Evolutionary conservation across 2,113 vertebrate genomes (phyloP), one percentile per base, ranked within the genome.

Genomic region (Geothlypis trichas): DNA sequence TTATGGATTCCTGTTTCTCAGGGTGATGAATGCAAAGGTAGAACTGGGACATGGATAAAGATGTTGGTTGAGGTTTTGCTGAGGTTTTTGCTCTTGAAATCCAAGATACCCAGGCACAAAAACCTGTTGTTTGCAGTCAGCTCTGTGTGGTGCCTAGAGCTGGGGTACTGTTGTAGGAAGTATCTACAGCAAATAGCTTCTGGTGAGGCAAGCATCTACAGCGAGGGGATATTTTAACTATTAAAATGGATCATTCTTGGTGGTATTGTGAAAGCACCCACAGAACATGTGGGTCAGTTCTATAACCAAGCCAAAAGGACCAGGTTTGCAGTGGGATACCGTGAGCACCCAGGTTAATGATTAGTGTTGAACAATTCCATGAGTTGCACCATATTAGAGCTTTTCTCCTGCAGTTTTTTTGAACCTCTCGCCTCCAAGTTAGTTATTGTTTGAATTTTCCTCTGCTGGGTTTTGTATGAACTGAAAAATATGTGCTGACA

Each of bases 371-470:
- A 27, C 33, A 46, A 5, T 76, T 58, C 51, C 23, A 4, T 10
- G 41, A 14, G 27, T 91, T 85, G 17, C 55, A 8, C 35, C 4
- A 1, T 28, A 2, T 68, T 59, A 23, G 0, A 15, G 8, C 8
- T 77, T 92, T 93, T 33, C 26, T 76, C 61, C 55, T 83, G 51
- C 24, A 47, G 49, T 31, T 82, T 72, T 76, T 90, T 84, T 77
- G 11, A 82, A 35, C 23, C 0, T 3, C 71, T 93, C 0, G 1
- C 57, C 26, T 89, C 59, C 28, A 41, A 74, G 55, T 82, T 63
- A 58, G 67, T 90, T 80, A 87, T 31, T 69, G 69, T 63, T 91
- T 78, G 62, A 82, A 69, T 87, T 96, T 82, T 93, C 37, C 9
- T 84, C 33, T 2, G 1, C 46, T 85, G 81, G 18, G 10, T 61